Base-by-base conservation (phyloP, 2,888 invertebrate genomes). In the Hipparchia semele region DNA sequence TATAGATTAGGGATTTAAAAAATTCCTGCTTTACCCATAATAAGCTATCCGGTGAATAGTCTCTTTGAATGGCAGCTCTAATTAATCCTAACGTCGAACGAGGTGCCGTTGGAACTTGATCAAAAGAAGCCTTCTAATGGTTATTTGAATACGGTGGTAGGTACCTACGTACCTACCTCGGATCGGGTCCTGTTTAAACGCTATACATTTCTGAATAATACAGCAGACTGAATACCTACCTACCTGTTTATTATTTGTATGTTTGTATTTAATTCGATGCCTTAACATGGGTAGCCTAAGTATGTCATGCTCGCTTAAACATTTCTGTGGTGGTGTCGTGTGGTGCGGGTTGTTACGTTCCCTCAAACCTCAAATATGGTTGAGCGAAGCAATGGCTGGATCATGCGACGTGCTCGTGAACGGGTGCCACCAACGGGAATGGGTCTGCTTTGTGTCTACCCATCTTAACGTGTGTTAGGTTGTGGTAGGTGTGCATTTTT, bases 101-200 rank as follows among this genome's bases (percentile, higher is more conserved):
- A 83, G 81, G 79, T 80, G 81, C 80, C 82, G 79, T 82, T 87
- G 87, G 86, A 82, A 82, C 72, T 79, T 84, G 85, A 90, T 91
- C 88, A 90, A 91, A 93, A 91, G 90, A 91, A 89, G 87, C 86
- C 87, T 86, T 80, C 84, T 91, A 91, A 92, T 92, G 92, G 86
- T 86, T 88, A 92, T 92, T 91, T 91, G 91, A 92, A 91, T 89
- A 82, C 73, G 71, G 66, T 77, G 77, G 6, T 49, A 49, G 7
- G 7, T 60, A 76, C 77, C 6, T 49, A 6, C 7, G 7, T 60
- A 76, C 77, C 79, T 59, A 76, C 78, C 80, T 77, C 76, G 62
- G 76, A 73, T 71, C 70, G 73, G 72, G 73, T 75, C 73, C 67
- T 71, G 61, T 66, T 70, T 53, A 66, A 51, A 72, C 13, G 68